Evolutionary conservation across 2,113 vertebrate genomes (phyloP), one percentile per base, ranked within the genome.

Genomic region (Sinocyclocheilus grahami): DNA sequence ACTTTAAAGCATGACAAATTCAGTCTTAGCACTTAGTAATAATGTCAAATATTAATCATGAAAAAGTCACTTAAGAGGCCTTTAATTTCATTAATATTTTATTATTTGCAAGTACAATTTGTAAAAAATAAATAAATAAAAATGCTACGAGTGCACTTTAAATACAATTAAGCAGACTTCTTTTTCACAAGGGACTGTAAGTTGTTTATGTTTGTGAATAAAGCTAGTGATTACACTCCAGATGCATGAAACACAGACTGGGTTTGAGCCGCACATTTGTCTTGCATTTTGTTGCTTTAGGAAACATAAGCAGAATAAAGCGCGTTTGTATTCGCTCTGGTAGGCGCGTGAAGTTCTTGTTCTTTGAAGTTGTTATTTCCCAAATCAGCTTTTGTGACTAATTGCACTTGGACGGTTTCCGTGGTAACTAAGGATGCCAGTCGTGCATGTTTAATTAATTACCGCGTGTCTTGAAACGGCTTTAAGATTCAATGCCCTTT

Each of bases 391-490:
- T 63, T 72, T 53, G 22, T 71, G 55, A 67, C n/a, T 63, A 78
- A 86, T 84, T 86, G 51, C 62, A 69, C 63, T 27, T 82, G 24
- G 46, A 48, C 5, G 24, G 60, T 88, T 67, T 85, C 84, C 27
- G 2, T 76, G 48, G 62, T 69, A 88, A 86, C 83, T 87, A 62
- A 62, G 72, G 78, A 65, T 82, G 67, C 62, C 39, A 24, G 78
- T 81, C 8, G 4, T 51, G 42, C 42, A 53, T 33, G 78, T 85
- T 82, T 88, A 85, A 87, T 88, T 92, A 90, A 92, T 93, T 91
- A 89, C 42, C 84, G 71, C 60, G 51, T 63, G 86, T 87, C 88
- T 89, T 87, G 60, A 77, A 87, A 30, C 53, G 22, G 24, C 88
- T 33, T 85, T 81, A 88, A 83, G 78, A 62, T 82, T 51, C 37